These are phyloP conservation scores for Caenorhabditis sp. DNA, from an alignment of 2,888 invertebrate genomes.

Conservation along the genomic window DNA sequence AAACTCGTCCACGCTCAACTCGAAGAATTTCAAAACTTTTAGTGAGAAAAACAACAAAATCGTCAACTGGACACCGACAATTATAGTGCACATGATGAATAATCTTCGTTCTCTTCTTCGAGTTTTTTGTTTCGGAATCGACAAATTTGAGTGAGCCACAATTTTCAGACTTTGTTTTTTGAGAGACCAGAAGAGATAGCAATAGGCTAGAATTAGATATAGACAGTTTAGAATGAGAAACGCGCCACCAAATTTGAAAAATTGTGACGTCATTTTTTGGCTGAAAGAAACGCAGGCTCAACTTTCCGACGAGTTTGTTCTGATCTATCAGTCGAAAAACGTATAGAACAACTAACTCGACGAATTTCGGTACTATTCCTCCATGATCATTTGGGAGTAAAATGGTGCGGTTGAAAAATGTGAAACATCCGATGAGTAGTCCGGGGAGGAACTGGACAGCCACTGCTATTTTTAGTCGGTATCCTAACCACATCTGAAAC, in stretches of 20 bases:
- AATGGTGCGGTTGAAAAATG: slow-evolving; percentile 41
- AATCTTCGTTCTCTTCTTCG: slow-evolving; percentile 25
- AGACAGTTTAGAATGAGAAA: slow-evolving; percentile 32
- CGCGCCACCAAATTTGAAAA: slow-evolving; percentile 33
- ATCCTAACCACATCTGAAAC: slow-evolving; percentile 36
- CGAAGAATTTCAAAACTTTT: slow-evolving; percentile 9
- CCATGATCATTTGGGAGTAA: slow-evolving; percentile 19
- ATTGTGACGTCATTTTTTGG: slow-evolving; percentile 23
- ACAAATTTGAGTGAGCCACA: background rate
- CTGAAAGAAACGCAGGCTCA: background rate
- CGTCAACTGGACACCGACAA: slow-evolving; percentile 41
- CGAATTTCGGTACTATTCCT: slow-evolving; percentile 43
- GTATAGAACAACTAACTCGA: slow-evolving; percentile 17
- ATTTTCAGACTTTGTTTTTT: slow-evolving; percentile 9
- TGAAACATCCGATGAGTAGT: slow-evolving; percentile 12
- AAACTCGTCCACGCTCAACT: slow-evolving; percentile 36
- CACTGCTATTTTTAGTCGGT: slow-evolving; percentile 27
- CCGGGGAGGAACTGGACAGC: slow-evolving; percentile 43
- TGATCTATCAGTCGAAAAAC: background rate
- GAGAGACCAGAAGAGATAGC: slow-evolving; percentile 28
- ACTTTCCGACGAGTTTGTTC: no score
- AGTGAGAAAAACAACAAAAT: slow-evolving; percentile 33
- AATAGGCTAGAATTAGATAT: slow-evolving; percentile 46
- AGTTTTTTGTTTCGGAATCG: slow-evolving; percentile 9
- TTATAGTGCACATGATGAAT: slow-evolving; percentile 48